phyloP scores from a whole-genome alignment of 1,140 invertebrate genomes.

The Drosophila sulfurigaster region DNA sequence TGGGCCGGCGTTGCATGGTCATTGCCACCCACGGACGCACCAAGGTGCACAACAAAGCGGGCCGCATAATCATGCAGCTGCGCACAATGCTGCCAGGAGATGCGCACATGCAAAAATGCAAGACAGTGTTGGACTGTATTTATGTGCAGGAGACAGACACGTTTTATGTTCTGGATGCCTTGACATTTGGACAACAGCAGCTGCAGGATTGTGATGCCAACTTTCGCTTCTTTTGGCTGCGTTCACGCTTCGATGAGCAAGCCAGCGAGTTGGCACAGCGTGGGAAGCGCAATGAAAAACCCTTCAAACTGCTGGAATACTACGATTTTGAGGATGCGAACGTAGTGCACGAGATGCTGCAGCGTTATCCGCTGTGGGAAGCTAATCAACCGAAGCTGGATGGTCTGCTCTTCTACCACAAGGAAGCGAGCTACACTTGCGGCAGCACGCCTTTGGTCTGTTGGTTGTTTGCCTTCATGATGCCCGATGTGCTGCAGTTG shows the following conservation, averaged over 20 bases:
- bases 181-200: slow-evolving; percentile 92
- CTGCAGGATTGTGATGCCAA: slow-evolving; percentile 91
- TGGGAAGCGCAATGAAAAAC: slow-evolving; percentile 55
- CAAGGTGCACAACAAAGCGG: slow-evolving; percentile 89
- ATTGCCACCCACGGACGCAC: slow-evolving; percentile 91
- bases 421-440: slow-evolving; percentile 90
- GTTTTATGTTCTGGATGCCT: slow-evolving; percentile 92
- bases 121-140: slow-evolving; percentile 92
- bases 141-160: slow-evolving; percentile 88
- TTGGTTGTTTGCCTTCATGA: slow-evolving; percentile 95
- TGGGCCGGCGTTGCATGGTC: slow-evolving; percentile 91
- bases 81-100: slow-evolving; percentile 90
- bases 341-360: slow-evolving; percentile 50
- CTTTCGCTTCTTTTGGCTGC: slow-evolving; percentile 77
- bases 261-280: slow-evolving; percentile 34
- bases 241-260: slow-evolving; percentile 64
- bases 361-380: slow-evolving; percentile 68
- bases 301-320: slow-evolving; percentile 54
- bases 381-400: slow-evolving; percentile 87
- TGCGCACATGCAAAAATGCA: slow-evolving; percentile 85
- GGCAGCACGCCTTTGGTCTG: slow-evolving; percentile 93
- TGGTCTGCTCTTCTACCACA: slow-evolving; percentile 94
- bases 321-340: slow-evolving; percentile 67
- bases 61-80: slow-evolving; percentile 87
- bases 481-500: slow-evolving; percentile 90